Percentiles rank a stretch among this genome's conserved stretches.
These are phyloP conservation scores for Drosophila engyochracea DNA, from an alignment of 2,888 invertebrate genomes.

Conservation along the genomic window DNA sequence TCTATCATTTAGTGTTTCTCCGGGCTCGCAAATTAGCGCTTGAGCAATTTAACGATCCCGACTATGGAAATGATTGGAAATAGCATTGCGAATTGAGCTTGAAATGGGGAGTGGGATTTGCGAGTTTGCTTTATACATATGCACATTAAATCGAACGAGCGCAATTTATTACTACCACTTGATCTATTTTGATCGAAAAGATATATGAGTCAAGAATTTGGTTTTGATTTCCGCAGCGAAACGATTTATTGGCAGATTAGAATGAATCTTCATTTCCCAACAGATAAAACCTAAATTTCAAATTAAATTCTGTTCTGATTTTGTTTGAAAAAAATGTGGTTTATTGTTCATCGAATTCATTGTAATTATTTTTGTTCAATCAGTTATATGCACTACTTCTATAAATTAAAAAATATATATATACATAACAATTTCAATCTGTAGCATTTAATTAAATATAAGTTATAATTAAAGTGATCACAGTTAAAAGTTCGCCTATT, in stretches of 20 bases:
- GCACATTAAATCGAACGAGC: conserved; percentile 29
- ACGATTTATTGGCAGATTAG: background rate
- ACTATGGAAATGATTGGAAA: conserved; percentile 42
- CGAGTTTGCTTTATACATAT: conserved; percentile 21
- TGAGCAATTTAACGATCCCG: conserved; percentile 51
- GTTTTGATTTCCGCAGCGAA: background rate
- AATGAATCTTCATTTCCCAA: background rate
- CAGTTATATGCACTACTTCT: background rate
- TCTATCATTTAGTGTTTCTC: conserved; percentile 55
- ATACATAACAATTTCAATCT: background rate
- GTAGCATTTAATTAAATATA: background rate
- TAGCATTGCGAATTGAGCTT: conserved; percentile 26
- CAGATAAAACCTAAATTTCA: background rate
- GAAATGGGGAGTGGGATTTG: conserved; percentile 13
- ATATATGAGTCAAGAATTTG: conserved; percentile 14
- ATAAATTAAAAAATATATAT: background rate
- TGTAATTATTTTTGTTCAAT: background rate
- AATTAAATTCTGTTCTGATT: background rate
- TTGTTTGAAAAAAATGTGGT: background rate
- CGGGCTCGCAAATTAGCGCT: conserved; percentile 59
- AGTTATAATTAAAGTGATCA: background rate
- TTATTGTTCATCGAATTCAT: background rate
- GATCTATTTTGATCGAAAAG: conserved; percentile 9
- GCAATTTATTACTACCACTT: conserved; percentile 28
- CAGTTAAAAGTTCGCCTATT: background rate